Percentiles rank a stretch among this genome's conserved stretches.
Conservation (phyloP, 2,888 invertebrate genomes). For the Lagria hirta region DNA sequence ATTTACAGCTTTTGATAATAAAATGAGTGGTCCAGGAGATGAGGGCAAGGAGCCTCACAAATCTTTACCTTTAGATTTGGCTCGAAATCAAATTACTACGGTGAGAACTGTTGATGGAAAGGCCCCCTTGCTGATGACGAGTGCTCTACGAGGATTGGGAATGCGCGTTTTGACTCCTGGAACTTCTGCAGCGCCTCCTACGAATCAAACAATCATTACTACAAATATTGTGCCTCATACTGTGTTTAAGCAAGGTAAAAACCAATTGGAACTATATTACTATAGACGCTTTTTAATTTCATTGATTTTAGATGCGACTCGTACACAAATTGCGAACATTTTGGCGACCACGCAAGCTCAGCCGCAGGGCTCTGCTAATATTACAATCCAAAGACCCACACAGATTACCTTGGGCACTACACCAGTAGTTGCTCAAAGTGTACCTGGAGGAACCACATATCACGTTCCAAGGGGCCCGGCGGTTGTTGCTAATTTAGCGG, state of each 20-base stretch:
- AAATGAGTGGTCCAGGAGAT: constrained; percentile 53
- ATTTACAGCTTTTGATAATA: constrained; percentile 30
- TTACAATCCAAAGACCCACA: constrained; percentile 48
- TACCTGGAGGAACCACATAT: constrained; percentile 46
- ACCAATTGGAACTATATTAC: constrained; percentile 4
- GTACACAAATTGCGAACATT: constrained; percentile 36
- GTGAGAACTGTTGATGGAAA: constrained; percentile 56
- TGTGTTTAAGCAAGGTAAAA: constrained; percentile 58
- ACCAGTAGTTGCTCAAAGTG: constrained; percentile 45
- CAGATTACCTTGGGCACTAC: constrained; percentile 51
- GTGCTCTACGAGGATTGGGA: constrained; percentile 45
- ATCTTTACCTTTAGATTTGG: constrained; percentile 58
- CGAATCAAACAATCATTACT: constrained; percentile 51
- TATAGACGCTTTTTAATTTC: constrained; percentile 1
- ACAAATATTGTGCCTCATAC: constrained; percentile 55
- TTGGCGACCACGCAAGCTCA: constrained; percentile 34
- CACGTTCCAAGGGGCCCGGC: constrained; percentile 65
- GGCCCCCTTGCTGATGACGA: constrained; percentile 49
- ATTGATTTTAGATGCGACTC: constrained; percentile 31
- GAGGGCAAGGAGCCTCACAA: constrained; percentile 62
- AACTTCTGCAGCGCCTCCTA: too few species aligned
- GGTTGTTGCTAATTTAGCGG: constrained; percentile 73
- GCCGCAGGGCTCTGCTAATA: constrained; percentile 37
- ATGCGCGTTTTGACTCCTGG: constrained; percentile 52
- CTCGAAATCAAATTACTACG: constrained; percentile 57